phyloP scores from a whole-genome alignment of 1,140 invertebrate genomes.

The Drosophila ogumai region DNA sequence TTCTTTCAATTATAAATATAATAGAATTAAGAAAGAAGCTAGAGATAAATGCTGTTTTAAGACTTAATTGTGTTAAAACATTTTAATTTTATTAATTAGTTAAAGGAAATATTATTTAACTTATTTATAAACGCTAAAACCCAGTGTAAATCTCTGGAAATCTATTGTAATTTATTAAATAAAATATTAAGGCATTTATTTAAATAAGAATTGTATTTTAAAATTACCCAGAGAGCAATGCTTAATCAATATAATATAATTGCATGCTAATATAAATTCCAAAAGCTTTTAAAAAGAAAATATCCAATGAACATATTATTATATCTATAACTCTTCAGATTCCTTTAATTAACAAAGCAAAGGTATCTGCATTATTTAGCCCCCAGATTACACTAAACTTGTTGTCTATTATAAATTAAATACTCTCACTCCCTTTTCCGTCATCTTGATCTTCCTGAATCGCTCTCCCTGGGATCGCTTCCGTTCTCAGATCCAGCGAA shows the following conservation, averaged over 20 bases:
- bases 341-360: not conserved
- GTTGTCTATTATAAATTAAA: slow-evolving; percentile 6
- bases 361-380: not conserved
- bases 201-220: not conserved
- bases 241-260: no score
- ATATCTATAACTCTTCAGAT: no score
- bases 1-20: not conserved
- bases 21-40: not conserved
- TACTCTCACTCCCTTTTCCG: slow-evolving; percentile 7
- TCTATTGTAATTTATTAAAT: not conserved
- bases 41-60: not conserved
- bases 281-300: no score
- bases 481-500: slow-evolving; percentile 74
- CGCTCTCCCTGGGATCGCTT: slow-evolving; percentile 40
- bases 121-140: no score
- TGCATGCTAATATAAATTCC: no score
- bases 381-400: not conserved
- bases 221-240: not conserved
- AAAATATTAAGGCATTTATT: not conserved
- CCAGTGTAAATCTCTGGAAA: not conserved
- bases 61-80: not conserved
- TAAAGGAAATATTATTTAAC: no score
- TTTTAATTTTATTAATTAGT: no score
- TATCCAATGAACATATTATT: no score
- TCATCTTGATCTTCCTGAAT: slow-evolving; percentile 12